These are phyloP conservation scores for Nysson spinosus DNA, from an alignment of 2,888 invertebrate genomes.

Conservation along the genomic window DNA sequence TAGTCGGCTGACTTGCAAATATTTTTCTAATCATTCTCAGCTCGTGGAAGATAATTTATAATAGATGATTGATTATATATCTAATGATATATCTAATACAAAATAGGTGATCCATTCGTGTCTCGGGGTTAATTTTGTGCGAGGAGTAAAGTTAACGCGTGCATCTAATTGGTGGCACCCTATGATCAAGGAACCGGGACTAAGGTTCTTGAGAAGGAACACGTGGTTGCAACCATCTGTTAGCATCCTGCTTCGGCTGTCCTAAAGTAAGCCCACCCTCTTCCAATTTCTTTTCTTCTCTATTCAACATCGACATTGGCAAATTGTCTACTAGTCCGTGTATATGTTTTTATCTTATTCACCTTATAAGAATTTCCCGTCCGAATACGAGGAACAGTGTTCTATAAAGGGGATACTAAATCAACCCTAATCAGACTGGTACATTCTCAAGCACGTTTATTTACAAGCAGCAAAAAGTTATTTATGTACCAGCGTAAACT, in stretches of 20 bases:
- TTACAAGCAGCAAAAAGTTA: not conserved
- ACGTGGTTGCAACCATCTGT: constrained; percentile 73
- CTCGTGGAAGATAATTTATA: too few relatives aligned
- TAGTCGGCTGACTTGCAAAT: too few relatives aligned
- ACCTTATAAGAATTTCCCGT: too few relatives aligned
- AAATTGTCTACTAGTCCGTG: constrained; percentile 20
- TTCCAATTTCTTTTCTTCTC: constrained; percentile 26
- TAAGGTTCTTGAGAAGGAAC: constrained; percentile 67
- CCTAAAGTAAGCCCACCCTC: constrained; percentile 28
- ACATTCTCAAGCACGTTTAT: too few relatives aligned
- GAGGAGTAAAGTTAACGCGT: constrained; percentile 15
- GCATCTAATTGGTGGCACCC: constrained; percentile 40
- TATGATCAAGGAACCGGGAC: constrained; percentile 30
- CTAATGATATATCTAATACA: too few relatives aligned
- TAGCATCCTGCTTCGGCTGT: constrained; percentile 59
- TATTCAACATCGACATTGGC: constrained; percentile 9
- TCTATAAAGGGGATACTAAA: too few relatives aligned
- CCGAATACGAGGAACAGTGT: too few relatives aligned
- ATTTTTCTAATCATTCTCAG: too few relatives aligned
- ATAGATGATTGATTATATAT: too few relatives aligned
- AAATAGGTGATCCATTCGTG: not conserved
- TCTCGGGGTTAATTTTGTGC: constrained; percentile 25
- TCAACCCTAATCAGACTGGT: too few relatives aligned
- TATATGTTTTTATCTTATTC: not conserved
- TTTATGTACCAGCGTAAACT: not conserved